Conservation (phyloP, 1,140 invertebrate species). For the Hirudo medicinalis region DNA sequence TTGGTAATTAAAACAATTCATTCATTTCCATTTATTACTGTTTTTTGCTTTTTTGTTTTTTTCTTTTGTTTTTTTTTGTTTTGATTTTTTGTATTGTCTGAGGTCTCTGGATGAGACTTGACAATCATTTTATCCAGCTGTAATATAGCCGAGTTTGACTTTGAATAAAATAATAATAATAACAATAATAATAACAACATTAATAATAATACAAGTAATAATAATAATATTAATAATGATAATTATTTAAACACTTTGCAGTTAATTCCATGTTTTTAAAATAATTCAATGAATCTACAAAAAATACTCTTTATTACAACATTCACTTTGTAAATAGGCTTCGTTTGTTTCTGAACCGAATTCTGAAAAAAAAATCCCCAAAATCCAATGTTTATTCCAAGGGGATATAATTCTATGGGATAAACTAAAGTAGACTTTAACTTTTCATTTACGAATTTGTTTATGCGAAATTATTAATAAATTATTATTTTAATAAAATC, state of each 20-base stretch:
- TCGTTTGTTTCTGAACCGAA: no score
- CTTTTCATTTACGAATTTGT: not conserved
- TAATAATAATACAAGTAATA: not conserved
- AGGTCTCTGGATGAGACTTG: no score
- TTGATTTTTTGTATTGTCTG: no score
- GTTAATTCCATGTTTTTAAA: not conserved
- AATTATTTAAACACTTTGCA: not conserved
- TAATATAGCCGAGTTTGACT: no score
- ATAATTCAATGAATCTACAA: not conserved
- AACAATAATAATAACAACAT: not conserved
- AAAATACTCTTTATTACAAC: not conserved
- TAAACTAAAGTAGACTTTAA: not conserved
- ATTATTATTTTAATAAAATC: not conserved
- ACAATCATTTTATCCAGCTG: no score
- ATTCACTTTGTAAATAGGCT: not conserved
- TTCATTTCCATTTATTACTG: no score
- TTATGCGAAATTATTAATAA: not conserved
- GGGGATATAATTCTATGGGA: no score
- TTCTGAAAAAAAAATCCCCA: no score
- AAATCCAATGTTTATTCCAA: no score
- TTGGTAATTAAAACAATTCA: no score
- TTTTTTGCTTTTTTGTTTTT: no score
- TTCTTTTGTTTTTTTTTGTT: no score
- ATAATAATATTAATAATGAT: not conserved
- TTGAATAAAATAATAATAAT: conserved; percentile 2